Conservation (phyloP, 2,888 invertebrate species). For the Heliconius cydno region DNA sequence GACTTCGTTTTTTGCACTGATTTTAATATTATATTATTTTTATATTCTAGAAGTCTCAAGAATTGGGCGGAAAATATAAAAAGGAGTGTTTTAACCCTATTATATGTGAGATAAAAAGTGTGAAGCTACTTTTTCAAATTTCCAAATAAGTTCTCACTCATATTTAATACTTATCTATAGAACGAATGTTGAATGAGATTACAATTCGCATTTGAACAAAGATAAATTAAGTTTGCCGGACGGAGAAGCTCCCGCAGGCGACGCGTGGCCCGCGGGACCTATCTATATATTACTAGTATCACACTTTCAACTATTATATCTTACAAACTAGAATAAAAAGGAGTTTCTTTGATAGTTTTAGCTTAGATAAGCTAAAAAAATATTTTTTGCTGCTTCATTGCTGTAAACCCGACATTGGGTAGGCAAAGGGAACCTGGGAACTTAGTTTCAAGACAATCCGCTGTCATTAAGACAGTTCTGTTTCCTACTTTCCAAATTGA, state of each 20-base stretch:
- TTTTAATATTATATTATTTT: too few species aligned
- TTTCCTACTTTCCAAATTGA: too few species aligned
- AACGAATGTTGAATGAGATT: conserved; percentile 14
- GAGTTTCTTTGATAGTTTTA: too few species aligned
- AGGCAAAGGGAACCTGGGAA: too few species aligned
- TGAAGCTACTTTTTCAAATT: neutral
- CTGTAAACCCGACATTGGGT: too few species aligned
- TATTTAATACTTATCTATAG: neutral
- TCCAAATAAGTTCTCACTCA: neutral
- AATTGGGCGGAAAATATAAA: too few species aligned
- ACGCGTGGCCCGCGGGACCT: neutral
- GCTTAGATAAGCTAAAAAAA: too few species aligned
- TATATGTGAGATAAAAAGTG: neutral
- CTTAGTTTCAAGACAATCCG: too few species aligned
- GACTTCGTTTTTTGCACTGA: too few species aligned
- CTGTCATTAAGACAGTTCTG: too few species aligned
- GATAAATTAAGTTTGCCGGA: conserved; percentile 7
- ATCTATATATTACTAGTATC: neutral
- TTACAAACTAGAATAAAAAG: too few species aligned
- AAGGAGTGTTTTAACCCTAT: neutral
- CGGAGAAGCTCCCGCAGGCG: neutral
- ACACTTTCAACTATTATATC: neutral
- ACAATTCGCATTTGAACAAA: conserved; percentile 14
- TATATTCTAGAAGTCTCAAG: neutral
- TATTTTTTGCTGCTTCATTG: too few species aligned